Percentiles rank a stretch among this genome's conserved stretches.
These are phyloP conservation scores for Coelopa pilipes DNA, from an alignment of 2,888 invertebrate genomes.

Conservation along the genomic window DNA sequence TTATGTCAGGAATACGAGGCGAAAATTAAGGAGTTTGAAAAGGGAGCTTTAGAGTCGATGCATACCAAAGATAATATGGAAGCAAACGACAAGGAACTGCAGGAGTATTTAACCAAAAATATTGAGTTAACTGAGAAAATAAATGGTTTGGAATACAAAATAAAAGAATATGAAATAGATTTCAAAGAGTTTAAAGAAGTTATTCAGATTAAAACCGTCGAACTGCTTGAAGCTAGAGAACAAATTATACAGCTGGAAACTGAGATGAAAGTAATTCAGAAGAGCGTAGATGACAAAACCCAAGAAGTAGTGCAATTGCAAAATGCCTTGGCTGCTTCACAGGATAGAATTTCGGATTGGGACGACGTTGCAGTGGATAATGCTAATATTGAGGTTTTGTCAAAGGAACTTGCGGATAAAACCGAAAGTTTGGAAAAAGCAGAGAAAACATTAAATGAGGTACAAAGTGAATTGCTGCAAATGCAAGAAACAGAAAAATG, in stretches of 20 bases:
- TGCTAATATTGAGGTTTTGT: constrained; percentile 39
- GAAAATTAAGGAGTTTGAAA: constrained; percentile 62
- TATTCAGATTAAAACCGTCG: constrained; percentile 31
- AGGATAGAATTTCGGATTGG: constrained; percentile 39
- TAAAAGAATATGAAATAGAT: constrained; percentile 20
- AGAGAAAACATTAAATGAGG: constrained; percentile 43
- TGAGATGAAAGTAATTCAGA: constrained; percentile 20
- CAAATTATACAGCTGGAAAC: constrained; percentile 19
- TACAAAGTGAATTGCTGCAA: constrained; percentile 46
- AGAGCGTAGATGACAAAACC: neutral
- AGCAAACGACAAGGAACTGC: constrained; percentile 49
- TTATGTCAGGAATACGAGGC: constrained; percentile 75
- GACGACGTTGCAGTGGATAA: constrained; percentile 32
- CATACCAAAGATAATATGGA: constrained; percentile 37
- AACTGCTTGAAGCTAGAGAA: constrained; percentile 36
- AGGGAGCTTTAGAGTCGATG: constrained; percentile 41
- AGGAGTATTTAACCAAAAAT: constrained; percentile 18
- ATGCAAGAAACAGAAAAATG: constrained; percentile 43
- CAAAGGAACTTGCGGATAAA: constrained; percentile 42
- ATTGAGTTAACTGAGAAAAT: constrained; percentile 19
- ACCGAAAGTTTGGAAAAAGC: constrained; percentile 40
- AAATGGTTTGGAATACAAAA: constrained; percentile 33
- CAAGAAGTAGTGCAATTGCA: constrained; percentile 36
- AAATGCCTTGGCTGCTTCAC: constrained; percentile 32
- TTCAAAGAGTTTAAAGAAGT: constrained; percentile 33